Base-by-base conservation (phyloP, 2,797 vertebrate species). In the Diceros bicornis region DNA sequence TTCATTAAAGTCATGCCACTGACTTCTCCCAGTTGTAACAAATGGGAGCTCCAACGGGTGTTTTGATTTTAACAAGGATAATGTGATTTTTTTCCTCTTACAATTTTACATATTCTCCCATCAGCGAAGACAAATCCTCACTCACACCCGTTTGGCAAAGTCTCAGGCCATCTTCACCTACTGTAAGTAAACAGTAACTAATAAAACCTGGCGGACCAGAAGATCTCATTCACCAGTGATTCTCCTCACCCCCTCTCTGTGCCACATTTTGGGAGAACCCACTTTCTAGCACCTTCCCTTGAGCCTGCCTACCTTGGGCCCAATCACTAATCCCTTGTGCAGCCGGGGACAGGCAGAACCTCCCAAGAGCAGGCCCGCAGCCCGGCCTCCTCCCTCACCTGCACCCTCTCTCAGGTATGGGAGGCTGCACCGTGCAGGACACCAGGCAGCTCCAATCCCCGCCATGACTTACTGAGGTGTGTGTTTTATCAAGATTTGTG, bases 301-400 rank as follows among this genome's bases (percentile, higher is more conserved):
- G 29, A 23, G 21, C 17, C 47, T 79, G 23, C 13, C 34, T 25
- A n/a, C 14, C 10, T 37, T 23, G 25, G 8, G 11, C 6, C 47
- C 47, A n/a, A 59, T 18, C 55, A 20, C 11, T 55, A 52, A 66
- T 47, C 59, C 62, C 62, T 21, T 7, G 34, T 27, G 25, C 3
- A 52, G 64, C 37, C 12, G 8, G 27, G 16, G 34, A 50, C 9
- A 5, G 17, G 17, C 52, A 6, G 41, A 27, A 4, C 4, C 1
- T 27, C 64, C 10, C 7, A 25, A 2, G 37, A 82, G 55, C 25
- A 41, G 29, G 61, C 14, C 7, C 3, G 7, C 2, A 37, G 23
- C 23, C 18, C 0, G 7, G n/a, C n/a, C 2, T 2, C 6, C 7
- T 6, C 47, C 57, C 27, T 23, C 14, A 3, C 13, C 4, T 0